Evolutionary conservation across 1,140 invertebrate genomes (phyloP).

Genomic region (Diachasmimorpha longicaudata): DNA sequence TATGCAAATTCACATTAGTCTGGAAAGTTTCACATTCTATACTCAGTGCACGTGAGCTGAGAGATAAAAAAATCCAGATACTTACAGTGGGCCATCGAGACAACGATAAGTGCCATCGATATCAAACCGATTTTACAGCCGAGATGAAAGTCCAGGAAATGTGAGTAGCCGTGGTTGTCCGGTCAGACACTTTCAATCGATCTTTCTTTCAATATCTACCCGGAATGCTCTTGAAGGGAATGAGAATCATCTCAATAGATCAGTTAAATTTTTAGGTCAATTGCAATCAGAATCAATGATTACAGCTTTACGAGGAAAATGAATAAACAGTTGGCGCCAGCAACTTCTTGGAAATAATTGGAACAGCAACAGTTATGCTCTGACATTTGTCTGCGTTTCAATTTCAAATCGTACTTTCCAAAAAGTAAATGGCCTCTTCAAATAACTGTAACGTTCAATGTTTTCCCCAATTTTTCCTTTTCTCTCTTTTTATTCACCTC

Average conservation of each 20-base stretch:
- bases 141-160: background rate
- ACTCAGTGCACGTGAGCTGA: too few relatives aligned
- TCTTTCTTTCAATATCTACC: too few relatives aligned
- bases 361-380: background rate
- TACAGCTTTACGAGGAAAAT: background rate
- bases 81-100: background rate
- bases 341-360: background rate
- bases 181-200: too few relatives aligned
- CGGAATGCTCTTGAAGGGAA: background rate
- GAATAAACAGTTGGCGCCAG: background rate
- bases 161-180: background rate
- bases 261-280: background rate
- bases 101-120: background rate
- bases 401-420: background rate
- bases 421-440: background rate
- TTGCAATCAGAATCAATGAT: background rate
- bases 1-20: too few relatives aligned
- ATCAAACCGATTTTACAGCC: background rate
- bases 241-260: background rate
- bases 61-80: background rate
- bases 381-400: background rate
- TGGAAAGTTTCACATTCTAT: too few relatives aligned
- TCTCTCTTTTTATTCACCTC: background rate
- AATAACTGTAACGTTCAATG: background rate
- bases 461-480: background rate